Evolutionary conservation across 2,888 invertebrate genomes (phyloP).

Genomic region (Sceliomorpha sp.): DNA sequence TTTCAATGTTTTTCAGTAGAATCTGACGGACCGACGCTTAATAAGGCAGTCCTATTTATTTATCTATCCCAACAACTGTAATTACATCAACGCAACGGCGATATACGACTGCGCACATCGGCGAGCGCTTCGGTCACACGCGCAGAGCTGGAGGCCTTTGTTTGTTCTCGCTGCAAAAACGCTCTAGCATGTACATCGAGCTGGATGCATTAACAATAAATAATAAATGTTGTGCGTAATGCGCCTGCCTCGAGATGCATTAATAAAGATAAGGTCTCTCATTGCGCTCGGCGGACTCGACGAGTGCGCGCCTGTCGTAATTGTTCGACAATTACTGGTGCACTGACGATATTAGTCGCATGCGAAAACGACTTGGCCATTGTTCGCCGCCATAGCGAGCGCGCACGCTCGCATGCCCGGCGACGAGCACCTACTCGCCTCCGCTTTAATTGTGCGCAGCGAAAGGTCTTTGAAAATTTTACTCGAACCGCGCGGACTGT

Average conservation of each 20-base stretch:
- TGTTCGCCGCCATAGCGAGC: conserved; percentile 61
- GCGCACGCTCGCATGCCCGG: conserved; percentile 32
- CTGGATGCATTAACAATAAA: conserved; percentile 31
- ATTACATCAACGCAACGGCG: no score
- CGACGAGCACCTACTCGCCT: conserved; percentile 41
- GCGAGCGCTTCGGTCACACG: no score
- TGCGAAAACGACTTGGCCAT: conserved; percentile 67
- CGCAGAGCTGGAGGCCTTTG: no score
- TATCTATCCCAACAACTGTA: no score
- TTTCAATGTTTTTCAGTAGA: no score
- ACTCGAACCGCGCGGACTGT: conserved; percentile 29
- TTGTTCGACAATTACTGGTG: conserved; percentile 69
- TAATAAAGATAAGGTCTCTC: conserved; percentile 63
- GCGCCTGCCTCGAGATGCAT: conserved; percentile 58
- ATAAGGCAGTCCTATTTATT: no score
- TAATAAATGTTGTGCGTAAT: conserved; percentile 28
- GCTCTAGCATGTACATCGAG: neutral
- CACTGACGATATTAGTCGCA: conserved; percentile 69
- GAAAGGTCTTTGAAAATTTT: conserved; percentile 57
- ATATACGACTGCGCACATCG: no score
- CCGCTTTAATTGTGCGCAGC: conserved; percentile 65
- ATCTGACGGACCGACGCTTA: no score
- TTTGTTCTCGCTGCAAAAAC: no score
- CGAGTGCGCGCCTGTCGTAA: conserved; percentile 61
- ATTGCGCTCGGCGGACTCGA: conserved; percentile 36